A percentile compares a stretch with the other conserved stretches of the same genome.
Conservation (phyloP, 2,888 invertebrate genomes). For the Matsumyia berberina region DNA sequence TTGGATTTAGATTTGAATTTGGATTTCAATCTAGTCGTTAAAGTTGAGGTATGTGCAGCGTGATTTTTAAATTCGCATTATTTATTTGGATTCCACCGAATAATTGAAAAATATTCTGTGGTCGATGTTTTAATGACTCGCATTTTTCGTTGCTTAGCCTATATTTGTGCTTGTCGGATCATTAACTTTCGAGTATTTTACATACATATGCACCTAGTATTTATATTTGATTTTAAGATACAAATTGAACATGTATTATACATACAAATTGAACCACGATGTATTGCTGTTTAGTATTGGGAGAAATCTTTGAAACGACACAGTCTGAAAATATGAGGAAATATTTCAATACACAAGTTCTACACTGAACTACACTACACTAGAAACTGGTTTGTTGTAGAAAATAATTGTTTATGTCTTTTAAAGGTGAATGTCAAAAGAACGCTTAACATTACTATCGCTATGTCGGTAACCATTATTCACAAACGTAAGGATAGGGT, state of each 20-base stretch:
- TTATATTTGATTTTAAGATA: neutral
- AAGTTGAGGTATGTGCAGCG: conserved; percentile 17
- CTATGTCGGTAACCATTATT: too few relatives aligned
- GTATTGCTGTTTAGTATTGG: too few relatives aligned
- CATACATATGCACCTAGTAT: neutral
- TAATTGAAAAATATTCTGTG: conserved; percentile 3
- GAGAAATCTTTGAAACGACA: too few relatives aligned
- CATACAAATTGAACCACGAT: too few relatives aligned
- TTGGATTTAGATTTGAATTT: neutral
- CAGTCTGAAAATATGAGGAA: too few relatives aligned
- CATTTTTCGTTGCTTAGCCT: conserved; percentile 16
- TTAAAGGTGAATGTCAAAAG: too few relatives aligned
- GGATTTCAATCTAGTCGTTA: neutral
- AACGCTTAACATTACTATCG: too few relatives aligned
- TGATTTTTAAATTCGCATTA: neutral
- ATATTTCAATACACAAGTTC: too few relatives aligned
- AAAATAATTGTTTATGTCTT: too few relatives aligned
- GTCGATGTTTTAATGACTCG: conserved; percentile 9
- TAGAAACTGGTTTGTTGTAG: too few relatives aligned
- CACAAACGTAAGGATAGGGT: too few relatives aligned
- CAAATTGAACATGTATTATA: neutral
- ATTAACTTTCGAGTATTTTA: conserved; percentile 7
- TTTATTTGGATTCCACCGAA: conserved; percentile 16
- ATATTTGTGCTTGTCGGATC: conserved; percentile 8
- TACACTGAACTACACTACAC: too few relatives aligned